Conservation (phyloP, 2,888 invertebrate genomes). For the Acrobasis repandana region DNA sequence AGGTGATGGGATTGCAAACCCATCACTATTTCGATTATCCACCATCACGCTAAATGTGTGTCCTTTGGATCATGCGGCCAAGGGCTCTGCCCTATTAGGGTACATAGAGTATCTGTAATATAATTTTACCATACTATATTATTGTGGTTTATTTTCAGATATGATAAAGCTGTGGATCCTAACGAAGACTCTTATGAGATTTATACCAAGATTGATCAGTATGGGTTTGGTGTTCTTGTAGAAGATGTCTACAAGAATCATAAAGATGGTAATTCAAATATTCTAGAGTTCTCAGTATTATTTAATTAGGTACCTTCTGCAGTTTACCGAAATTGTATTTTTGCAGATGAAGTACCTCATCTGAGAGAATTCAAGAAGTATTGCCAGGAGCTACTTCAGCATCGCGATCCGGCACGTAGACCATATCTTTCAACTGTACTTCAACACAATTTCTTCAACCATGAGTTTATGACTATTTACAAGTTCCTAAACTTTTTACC, state of each 20-base stretch:
- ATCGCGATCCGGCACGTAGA: slow-evolving; percentile 84
- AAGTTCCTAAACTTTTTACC: slow-evolving; percentile 92
- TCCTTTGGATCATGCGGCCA: no score
- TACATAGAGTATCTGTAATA: no score
- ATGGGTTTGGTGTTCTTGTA: slow-evolving; percentile 89
- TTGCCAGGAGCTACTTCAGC: slow-evolving; percentile 87
- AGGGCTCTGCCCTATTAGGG: no score
- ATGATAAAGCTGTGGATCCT: slow-evolving; percentile 87
- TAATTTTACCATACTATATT: no score
- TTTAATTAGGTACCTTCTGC: slow-evolving; percentile 5
- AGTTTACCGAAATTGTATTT: slow-evolving; percentile 1
- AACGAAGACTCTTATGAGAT: slow-evolving; percentile 84
- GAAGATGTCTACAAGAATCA: slow-evolving; percentile 87
- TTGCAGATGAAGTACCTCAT: slow-evolving; percentile 86
- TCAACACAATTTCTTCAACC: slow-evolving; percentile 90
- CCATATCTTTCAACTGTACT: slow-evolving; percentile 86
- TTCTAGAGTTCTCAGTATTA: not conserved
- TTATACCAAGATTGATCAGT: slow-evolving; percentile 87
- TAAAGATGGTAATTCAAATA: slow-evolving; percentile 71
- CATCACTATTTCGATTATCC: no score
- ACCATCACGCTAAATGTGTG: no score
- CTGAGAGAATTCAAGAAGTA: slow-evolving; percentile 87
- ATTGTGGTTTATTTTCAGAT: slow-evolving; percentile 68
- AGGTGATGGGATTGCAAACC: not conserved
- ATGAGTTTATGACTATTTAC: slow-evolving; percentile 92